Evolutionary conservation across 2,113 vertebrate genomes (phyloP).

Genomic region (Tricholaema leucomelas): DNA sequence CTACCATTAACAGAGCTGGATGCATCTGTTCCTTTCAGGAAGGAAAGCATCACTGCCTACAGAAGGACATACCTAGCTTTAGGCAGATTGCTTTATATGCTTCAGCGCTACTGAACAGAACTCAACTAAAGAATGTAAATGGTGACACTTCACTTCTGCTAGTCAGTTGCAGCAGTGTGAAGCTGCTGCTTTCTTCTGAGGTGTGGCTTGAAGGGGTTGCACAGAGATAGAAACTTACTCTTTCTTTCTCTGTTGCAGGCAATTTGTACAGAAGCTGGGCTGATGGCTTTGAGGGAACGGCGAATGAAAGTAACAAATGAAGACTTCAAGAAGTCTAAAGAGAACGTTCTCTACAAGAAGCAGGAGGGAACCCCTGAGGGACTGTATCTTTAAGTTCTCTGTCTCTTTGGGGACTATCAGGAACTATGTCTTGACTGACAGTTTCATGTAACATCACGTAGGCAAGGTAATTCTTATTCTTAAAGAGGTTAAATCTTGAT

Average conservation of each 20-base stretch:
- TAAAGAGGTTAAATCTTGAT: neutral
- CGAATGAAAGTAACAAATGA: conserved; percentile 99
- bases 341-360: conserved; percentile 98
- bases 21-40: neutral
- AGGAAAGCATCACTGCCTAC: neutral
- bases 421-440: neutral
- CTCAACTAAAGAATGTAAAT: neutral
- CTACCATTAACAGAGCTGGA: neutral
- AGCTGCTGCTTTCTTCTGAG: neutral
- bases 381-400: conserved; percentile 78
- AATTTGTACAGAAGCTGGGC: conserved; percentile 96
- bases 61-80: neutral
- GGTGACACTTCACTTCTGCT: neutral
- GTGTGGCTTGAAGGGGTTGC: neutral
- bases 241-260: conserved; percentile 77
- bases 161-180: accelerated
- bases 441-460: neutral
- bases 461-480: neutral
- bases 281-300: conserved; percentile 94
- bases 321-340: conserved; percentile 99
- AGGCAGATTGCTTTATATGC: neutral
- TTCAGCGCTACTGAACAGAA: neutral
- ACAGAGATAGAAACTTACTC: neutral
- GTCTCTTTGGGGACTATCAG: neutral
- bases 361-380: conserved; percentile 98